Percentiles rank a stretch among this genome's conserved stretches.
These are phyloP conservation scores for Parapsyche elsis DNA, from an alignment of 1,140 invertebrate species.

Conservation along the genomic window DNA sequence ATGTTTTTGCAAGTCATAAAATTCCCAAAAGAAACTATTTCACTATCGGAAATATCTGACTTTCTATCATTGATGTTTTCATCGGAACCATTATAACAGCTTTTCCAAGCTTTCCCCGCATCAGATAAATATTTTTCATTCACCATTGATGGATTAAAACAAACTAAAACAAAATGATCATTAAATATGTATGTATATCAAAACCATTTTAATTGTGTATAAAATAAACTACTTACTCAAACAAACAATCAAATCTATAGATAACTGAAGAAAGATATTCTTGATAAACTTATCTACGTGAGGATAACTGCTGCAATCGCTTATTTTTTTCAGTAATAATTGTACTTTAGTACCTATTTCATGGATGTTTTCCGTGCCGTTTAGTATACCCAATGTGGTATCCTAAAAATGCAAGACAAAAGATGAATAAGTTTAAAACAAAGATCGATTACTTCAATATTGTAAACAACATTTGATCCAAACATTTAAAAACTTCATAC, in stretches of 20 bases:
- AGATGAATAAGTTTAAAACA: too few relatives aligned
- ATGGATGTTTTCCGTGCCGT: not conserved
- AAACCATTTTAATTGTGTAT: too few relatives aligned
- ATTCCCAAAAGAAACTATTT: not conserved
- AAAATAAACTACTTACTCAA: slow-evolving; percentile 24
- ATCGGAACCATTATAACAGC: not conserved
- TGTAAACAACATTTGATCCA: too few relatives aligned
- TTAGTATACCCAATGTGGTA: not conserved
- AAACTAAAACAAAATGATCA: slow-evolving; percentile 27
- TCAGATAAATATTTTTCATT: slow-evolving; percentile 6
- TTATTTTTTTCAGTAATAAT: not conserved
- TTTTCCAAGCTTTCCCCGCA: not conserved
- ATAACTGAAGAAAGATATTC: slow-evolving; percentile 9
- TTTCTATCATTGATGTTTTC: not conserved
- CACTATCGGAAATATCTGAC: not conserved
- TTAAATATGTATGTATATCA: slow-evolving; percentile 9
- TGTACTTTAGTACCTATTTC: not conserved
- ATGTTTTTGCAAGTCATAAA: not conserved
- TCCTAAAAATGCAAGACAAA: slow-evolving; percentile 23
- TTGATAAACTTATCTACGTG: slow-evolving; percentile 21
- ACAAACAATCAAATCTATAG: slow-evolving; percentile 15
- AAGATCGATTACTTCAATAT: not conserved
- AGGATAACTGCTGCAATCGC: slow-evolving; percentile 19
- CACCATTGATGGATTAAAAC: slow-evolving; percentile 3
- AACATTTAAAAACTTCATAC: too few relatives aligned